Percentiles rank a stretch among this genome's conserved stretches.
phyloP scores from a whole-genome alignment of 2,797 vertebrate genomes.

The Diglossa cyanea region DNA sequence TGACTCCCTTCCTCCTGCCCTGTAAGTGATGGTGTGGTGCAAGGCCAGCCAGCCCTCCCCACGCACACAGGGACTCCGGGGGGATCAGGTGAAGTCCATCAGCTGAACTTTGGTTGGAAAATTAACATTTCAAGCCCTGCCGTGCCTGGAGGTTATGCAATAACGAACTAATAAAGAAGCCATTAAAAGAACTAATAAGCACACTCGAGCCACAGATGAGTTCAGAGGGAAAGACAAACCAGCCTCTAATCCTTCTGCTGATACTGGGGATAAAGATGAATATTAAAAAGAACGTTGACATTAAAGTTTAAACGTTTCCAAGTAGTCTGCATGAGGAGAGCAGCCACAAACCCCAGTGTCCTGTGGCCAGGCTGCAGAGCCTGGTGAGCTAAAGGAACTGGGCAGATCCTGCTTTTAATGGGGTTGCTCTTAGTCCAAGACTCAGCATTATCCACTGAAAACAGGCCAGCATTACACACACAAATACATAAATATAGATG shows the following conservation, averaged over 20 bases:
- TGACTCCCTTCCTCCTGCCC: background rate
- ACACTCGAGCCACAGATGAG: conserved; percentile 20
- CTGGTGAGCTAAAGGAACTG: background rate
- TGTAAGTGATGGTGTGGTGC: accelerated
- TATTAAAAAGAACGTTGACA: background rate
- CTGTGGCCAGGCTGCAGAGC: background rate
- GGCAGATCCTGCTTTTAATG: background rate
- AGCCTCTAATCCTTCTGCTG: conserved; percentile 20
- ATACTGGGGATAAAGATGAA: conserved; percentile 7
- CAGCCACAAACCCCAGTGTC: background rate
- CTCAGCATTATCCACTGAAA: background rate
- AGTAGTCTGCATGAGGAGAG: background rate
- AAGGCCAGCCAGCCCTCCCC: background rate
- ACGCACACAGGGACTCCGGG: background rate
- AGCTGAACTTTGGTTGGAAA: conserved; percentile 45
- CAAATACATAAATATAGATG: background rate
- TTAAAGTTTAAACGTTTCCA: conserved; percentile 40
- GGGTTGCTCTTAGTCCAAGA: background rate
- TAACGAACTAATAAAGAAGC: conserved; percentile 50
- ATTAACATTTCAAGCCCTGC: conserved; percentile 33
- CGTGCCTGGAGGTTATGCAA: conserved; percentile 36
- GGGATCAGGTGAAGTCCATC: conserved; percentile 14
- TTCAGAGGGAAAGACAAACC: conserved; percentile 36
- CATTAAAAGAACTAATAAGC: conserved; percentile 44
- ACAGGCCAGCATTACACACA: background rate